Conservation (phyloP, 2,797 vertebrate species). For the Podarcis lilfordi region DNA sequence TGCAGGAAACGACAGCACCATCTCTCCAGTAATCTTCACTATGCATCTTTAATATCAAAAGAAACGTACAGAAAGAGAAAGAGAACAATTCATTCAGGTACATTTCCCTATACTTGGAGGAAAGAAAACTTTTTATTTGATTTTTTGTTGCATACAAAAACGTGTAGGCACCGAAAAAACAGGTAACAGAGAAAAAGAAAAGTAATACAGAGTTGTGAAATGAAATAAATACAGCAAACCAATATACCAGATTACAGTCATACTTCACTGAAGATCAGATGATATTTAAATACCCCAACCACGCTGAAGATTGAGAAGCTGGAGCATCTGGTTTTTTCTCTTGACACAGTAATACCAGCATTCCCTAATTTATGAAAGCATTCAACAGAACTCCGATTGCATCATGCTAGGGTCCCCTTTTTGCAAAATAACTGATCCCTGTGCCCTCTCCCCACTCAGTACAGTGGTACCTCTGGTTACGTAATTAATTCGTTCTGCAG, state of each 20-base stretch:
- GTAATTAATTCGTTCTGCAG: too few relatives aligned
- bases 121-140: too few relatives aligned
- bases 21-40: slow-evolving; percentile 97
- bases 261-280: too few relatives aligned
- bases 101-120: neutral
- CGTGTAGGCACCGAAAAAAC: too few relatives aligned
- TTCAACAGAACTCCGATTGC: neutral
- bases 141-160: too few relatives aligned
- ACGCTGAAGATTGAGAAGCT: too few relatives aligned
- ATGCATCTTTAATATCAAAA: slow-evolving; percentile 83
- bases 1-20: slow-evolving; percentile 96
- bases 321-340: neutral
- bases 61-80: neutral
- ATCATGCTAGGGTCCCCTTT: neutral
- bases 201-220: too few relatives aligned
- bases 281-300: too few relatives aligned
- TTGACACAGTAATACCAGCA: neutral
- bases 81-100: neutral
- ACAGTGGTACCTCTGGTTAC: too few relatives aligned
- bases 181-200: too few relatives aligned
- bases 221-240: too few relatives aligned
- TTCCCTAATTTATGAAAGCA: neutral
- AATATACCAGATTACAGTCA: too few relatives aligned
- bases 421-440: neutral
- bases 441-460: neutral